Evolutionary conservation across 2,888 invertebrate genomes (phyloP).

Genomic region (Blastobasis adustella): DNA sequence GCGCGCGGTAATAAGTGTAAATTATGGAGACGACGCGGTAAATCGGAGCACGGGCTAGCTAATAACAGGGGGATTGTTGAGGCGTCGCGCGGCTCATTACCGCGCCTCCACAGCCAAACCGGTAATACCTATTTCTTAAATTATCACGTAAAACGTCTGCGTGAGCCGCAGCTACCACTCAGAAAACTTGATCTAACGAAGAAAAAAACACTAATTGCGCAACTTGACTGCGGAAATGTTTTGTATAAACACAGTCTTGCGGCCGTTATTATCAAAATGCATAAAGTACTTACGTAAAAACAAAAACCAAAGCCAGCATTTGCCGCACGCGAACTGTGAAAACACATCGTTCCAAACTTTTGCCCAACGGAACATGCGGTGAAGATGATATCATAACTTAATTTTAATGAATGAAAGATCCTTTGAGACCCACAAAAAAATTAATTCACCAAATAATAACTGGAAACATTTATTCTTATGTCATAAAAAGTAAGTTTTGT

Average conservation of each 20-base stretch:
- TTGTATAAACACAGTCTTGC: constrained; percentile 25
- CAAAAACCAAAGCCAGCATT: neutral
- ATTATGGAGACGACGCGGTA: constrained; percentile 36
- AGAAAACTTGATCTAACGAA: constrained; percentile 35
- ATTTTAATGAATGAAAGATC: constrained; percentile 8
- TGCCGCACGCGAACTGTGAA: neutral
- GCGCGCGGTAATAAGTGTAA: constrained; percentile 36
- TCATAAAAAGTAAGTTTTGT: constrained; percentile 9
- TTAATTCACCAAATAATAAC: constrained; percentile 2
- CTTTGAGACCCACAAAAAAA: constrained; percentile 9
- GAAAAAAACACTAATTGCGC: constrained; percentile 43
- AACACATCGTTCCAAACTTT: neutral
- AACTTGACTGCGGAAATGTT: constrained; percentile 38
- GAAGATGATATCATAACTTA: constrained; percentile 8
- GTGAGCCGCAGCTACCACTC: constrained; percentile 25
- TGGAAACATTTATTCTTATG: constrained; percentile 5
- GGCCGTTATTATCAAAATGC: constrained; percentile 4
- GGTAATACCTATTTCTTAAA: constrained; percentile 36
- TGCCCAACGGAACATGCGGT: neutral
- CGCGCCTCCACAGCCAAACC: constrained; percentile 29
- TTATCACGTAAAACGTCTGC: constrained; percentile 39
- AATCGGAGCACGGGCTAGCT: constrained; percentile 22
- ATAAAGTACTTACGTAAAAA: neutral
- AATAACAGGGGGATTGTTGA: constrained; percentile 32
- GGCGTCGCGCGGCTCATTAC: constrained; percentile 38